Conservation (phyloP, 2,797 vertebrate species). For the Paramormyrops hopkinsi region DNA sequence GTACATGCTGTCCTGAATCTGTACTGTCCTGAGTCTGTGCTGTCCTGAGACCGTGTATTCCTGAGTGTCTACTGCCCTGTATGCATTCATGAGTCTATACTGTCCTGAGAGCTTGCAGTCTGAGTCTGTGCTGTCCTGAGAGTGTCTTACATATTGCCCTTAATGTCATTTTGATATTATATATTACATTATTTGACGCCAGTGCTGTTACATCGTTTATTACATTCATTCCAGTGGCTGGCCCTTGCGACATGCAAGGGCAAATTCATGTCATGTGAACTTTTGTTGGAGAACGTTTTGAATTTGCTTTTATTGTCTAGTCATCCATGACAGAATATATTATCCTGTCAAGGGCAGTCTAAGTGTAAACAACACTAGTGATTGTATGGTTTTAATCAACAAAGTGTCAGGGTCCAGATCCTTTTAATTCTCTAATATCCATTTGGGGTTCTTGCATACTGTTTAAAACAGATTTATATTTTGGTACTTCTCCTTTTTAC, state of each 20-base stretch:
- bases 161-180: not conserved
- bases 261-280: not conserved
- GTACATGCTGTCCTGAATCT: not conserved
- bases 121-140: not conserved
- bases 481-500: not conserved
- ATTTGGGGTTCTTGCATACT: not conserved
- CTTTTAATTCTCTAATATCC: not conserved
- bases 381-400: not conserved
- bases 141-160: not conserved
- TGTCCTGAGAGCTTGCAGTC: not conserved
- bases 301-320: not conserved
- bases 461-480: not conserved
- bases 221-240: not conserved
- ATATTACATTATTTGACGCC: not conserved
- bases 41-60: too few species aligned
- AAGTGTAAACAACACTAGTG: not conserved
- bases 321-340: constrained; percentile 12
- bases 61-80: too few species aligned
- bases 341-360: not conserved
- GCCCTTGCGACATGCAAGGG: not conserved
- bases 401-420: not conserved
- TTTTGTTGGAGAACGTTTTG: not conserved
- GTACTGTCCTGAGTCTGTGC: not conserved
- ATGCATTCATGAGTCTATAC: too few species aligned
- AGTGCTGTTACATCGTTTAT: not conserved